Conservation (phyloP, 2,888 invertebrate species). For the Malthinus seriepunctatus region DNA sequence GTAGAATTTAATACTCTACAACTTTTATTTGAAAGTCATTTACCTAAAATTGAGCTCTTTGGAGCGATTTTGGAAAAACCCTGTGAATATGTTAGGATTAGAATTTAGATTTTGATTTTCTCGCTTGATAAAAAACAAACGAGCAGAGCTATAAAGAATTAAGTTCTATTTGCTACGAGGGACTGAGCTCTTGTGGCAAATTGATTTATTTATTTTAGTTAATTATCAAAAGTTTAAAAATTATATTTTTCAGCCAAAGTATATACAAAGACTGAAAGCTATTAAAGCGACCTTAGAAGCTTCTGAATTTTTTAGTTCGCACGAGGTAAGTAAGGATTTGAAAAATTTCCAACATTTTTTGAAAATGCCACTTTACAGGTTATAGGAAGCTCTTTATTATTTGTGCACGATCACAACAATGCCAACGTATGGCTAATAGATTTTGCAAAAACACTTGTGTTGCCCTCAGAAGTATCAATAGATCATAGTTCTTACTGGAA, state of each 20-base stretch:
- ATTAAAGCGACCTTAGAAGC: slow-evolving; percentile 82
- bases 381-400: slow-evolving; percentile 91
- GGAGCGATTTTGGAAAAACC: too few species aligned
- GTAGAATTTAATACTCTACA: too few species aligned
- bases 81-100: too few species aligned
- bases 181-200: too few species aligned
- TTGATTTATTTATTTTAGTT: too few species aligned
- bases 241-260: slow-evolving; percentile 72
- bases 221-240: too few species aligned
- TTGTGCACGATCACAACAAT: slow-evolving; percentile 88
- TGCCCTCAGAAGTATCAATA: slow-evolving; percentile 74
- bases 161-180: too few species aligned
- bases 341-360: not conserved
- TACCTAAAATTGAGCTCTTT: too few species aligned
- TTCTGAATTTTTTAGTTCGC: slow-evolving; percentile 88
- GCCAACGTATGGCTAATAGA: slow-evolving; percentile 97
- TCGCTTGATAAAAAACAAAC: too few species aligned
- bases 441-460: slow-evolving; percentile 90
- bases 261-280: slow-evolving; percentile 81
- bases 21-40: too few species aligned
- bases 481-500: slow-evolving; percentile 86
- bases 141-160: too few species aligned
- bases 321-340: slow-evolving; percentile 65
- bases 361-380: slow-evolving; percentile 58
- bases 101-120: too few species aligned